Percentiles rank a stretch among this genome's conserved stretches.
Conservation (phyloP, 2,797 vertebrate genomes). For the Psittacula echo region DNA sequence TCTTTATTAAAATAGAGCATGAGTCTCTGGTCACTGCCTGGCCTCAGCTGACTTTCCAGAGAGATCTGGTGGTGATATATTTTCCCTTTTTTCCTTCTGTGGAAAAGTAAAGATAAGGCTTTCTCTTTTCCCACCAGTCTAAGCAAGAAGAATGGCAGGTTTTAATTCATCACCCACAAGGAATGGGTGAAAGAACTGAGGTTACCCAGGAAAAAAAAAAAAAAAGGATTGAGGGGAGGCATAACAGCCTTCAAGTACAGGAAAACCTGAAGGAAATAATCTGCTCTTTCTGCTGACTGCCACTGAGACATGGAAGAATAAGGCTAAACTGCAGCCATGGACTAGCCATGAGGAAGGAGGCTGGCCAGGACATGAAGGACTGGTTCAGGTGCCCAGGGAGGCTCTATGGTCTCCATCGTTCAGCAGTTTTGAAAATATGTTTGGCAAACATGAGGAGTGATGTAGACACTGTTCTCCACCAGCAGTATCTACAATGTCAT, state of each 20-base stretch:
- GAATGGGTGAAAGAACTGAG: background rate
- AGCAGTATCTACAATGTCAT: background rate
- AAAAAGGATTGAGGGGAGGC: background rate
- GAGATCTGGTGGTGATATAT: background rate
- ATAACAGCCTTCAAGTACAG: background rate
- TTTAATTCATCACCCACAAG: background rate
- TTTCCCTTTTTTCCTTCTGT: background rate
- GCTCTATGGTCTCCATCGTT: background rate
- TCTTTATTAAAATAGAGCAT: background rate
- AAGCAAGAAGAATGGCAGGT: background rate
- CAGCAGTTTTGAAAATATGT: background rate
- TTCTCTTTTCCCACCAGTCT: background rate
- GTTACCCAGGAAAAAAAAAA: background rate
- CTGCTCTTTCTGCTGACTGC: background rate
- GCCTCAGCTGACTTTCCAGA: background rate
- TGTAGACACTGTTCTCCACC: background rate
- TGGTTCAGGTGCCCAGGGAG: background rate
- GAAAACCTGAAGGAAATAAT: background rate
- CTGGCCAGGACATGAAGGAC: background rate
- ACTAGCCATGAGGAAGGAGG: background rate
- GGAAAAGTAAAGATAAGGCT: background rate
- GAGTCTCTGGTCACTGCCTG: background rate
- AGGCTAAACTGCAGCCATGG: background rate
- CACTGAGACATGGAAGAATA: background rate
- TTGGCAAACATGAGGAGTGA: background rate